These are phyloP conservation scores for Leptinotarsa peninsularis DNA, from an alignment of 2,888 invertebrate species.

Conservation along the genomic window DNA sequence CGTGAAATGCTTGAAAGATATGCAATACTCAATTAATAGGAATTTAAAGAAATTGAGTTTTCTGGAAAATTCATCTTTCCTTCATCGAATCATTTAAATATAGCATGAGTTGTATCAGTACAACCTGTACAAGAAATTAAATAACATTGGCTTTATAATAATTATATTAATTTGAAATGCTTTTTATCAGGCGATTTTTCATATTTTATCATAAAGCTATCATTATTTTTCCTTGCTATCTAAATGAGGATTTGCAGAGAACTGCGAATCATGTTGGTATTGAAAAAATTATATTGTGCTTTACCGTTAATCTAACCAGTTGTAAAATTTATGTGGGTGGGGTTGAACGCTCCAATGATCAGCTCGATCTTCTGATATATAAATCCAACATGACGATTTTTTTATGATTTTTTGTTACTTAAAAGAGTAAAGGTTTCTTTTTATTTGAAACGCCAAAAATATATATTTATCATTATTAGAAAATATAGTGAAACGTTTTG, in stretches of 20 bases:
- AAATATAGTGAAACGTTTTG: constrained; percentile 65
- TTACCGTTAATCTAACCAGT: constrained; percentile 36
- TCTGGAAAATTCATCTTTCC: neutral
- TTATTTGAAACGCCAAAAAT: constrained; percentile 67
- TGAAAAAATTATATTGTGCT: constrained; percentile 34
- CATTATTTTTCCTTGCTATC: constrained; percentile 27
- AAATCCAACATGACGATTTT: constrained; percentile 59
- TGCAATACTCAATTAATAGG: neutral
- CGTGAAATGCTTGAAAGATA: neutral
- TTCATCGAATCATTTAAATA: neutral
- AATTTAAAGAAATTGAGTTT: neutral
- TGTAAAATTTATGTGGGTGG: constrained; percentile 41
- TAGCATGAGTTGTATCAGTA: neutral
- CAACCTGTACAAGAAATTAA: neutral
- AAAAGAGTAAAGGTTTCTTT: constrained; percentile 64
- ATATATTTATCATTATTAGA: constrained; percentile 64
- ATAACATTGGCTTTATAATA: neutral
- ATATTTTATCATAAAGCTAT: constrained; percentile 14
- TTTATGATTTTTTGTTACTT: constrained; percentile 63
- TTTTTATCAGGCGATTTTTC: neutral
- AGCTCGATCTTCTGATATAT: constrained; percentile 37
- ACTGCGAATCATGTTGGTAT: constrained; percentile 20
- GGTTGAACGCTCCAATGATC: constrained; percentile 39
- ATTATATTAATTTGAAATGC: constrained; percentile 7
- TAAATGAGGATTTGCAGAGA: constrained; percentile 25